Evolutionary conservation across 37 sponge, comb jelly and placozoan species (phyloP), one percentile per base, ranked within the genome.

Genomic region (Tethya wilhelma): DNA sequence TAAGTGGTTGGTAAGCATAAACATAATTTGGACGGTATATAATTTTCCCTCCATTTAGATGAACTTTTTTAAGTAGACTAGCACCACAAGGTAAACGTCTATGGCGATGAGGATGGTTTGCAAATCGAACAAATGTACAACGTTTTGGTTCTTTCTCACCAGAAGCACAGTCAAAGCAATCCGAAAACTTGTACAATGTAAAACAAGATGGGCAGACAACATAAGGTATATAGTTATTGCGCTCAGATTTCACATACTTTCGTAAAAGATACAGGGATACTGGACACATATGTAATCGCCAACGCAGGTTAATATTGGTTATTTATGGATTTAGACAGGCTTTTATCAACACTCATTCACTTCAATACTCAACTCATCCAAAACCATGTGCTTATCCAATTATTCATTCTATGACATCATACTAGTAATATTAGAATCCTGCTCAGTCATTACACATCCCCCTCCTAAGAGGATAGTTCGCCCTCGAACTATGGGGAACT

Each of bases 161-260:
- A 14, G 14, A 19, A 49, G 53, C 14, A 19, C 9, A 9, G 14
- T 14, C 14, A 49, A 49, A n/a, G 56, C 73, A 72, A 1, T 72
- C 73, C 1, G 4, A 9, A 2, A 22, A 30, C 1, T 45, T 55
- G 42, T 80, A 80, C 2, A 80, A 28, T 20, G 38, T 53, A 71
- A 59, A 64, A 42, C 68, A 79, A 33, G 56, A 45, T 44, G 53
- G 68, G 37, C 80, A 80, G 14, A n/a, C 33, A 56, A 80, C 59
- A 55, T 36, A 80, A 4, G 4, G 1, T 22, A 44, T 14, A 80
- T 56, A 68, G 53, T 49, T 14, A 49, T 49, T 49, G 9, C 53
- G 53, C 53, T 49, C 53, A 19, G 53, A 49, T 14, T 49, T 49
- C 14, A 49, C 9, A 14, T 49, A 49, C 14, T 49, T 49, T 49